Evolutionary conservation across 2,797 vertebrate species (phyloP), one percentile per base, ranked within the genome.

Genomic region (Novumbra hubbsi): DNA sequence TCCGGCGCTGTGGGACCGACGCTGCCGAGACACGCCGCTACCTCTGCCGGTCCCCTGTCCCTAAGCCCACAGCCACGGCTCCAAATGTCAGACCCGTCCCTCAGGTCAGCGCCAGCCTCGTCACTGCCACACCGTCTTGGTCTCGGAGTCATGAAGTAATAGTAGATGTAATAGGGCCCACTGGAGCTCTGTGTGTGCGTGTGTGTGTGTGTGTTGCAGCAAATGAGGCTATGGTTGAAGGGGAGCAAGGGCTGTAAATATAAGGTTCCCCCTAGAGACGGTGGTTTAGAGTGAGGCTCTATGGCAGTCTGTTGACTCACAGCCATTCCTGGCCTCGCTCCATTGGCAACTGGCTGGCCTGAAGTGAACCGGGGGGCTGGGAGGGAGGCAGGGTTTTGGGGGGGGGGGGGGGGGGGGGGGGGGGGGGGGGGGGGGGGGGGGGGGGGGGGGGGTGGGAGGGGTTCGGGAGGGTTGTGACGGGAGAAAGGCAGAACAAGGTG

Each of bases 261-360:
- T 52, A 1, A 48, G 38, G 63, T 71, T 65, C 55, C 74, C 67
- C 66, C 60, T 68, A 50, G 84, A 81, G 75, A 28, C 38, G 60
- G 72, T 49, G 82, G 62, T 71, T 71, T 55, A 79, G 79, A 87
- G 78, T 69, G 70, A 79, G 75, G 76, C 75, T 83, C 80, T 79
- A 70, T 78, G 68, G 80, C 65, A 79, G 73, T 78, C 64, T 87
- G 86, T 86, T 85, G 81, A 88, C 85, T 89, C 81, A 70, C 38
- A 76, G 79, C 82, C 80, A 84, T 80, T 84, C 83, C 80, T 88
- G 83, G 80, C 81, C 75, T 15, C 79, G 85, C 81, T 81, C 87
- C 85, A 88, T 87, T 83, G 75, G 73, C 73, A 86, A 60, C 86
- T 75, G 79, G 49, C 78, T 70, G 74, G 78, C 80, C 83, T 83